Conservation (phyloP, 2,113 vertebrate genomes). For the Oophaga pumilio region DNA sequence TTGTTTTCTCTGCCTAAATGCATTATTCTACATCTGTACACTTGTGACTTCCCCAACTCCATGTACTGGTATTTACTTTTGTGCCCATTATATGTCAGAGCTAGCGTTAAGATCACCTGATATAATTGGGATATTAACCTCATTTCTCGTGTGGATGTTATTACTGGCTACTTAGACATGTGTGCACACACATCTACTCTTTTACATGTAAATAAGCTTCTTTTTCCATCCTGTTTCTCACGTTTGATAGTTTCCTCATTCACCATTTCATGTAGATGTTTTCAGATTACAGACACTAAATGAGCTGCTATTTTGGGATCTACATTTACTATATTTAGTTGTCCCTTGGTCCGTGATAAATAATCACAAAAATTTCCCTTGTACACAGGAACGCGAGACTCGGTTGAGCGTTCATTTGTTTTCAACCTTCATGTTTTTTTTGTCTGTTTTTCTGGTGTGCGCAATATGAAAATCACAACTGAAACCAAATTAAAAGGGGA, state of each 20-base stretch:
- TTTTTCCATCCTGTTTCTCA: conserved; percentile 29
- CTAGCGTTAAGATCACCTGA: background rate
- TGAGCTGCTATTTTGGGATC: conserved; percentile 26
- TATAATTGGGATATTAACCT: background rate
- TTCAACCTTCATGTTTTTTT: too few species aligned
- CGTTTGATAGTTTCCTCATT: conserved; percentile 7
- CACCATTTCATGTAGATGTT: conserved; percentile 26
- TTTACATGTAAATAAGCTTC: conserved; percentile 9
- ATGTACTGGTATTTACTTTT: too few species aligned
- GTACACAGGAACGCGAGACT: too few species aligned
- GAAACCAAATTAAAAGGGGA: too few species aligned
- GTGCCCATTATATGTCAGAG: background rate
- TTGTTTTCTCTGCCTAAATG: too few species aligned
- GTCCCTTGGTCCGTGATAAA: background rate
- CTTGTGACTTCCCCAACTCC: too few species aligned
- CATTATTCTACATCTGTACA: too few species aligned
- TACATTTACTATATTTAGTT: conserved; percentile 23
- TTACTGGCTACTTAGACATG: background rate
- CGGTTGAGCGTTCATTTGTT: too few species aligned
- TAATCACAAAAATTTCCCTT: background rate
- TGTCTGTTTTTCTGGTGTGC: too few species aligned
- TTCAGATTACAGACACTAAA: background rate
- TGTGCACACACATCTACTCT: conserved; percentile 7
- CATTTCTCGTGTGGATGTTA: background rate
- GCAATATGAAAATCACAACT: too few species aligned